Percentiles rank a stretch among this genome's conserved stretches.
These are phyloP conservation scores for Halichoeres trimaculatus DNA, from an alignment of 2,113 vertebrate genomes.

Conservation along the genomic window DNA sequence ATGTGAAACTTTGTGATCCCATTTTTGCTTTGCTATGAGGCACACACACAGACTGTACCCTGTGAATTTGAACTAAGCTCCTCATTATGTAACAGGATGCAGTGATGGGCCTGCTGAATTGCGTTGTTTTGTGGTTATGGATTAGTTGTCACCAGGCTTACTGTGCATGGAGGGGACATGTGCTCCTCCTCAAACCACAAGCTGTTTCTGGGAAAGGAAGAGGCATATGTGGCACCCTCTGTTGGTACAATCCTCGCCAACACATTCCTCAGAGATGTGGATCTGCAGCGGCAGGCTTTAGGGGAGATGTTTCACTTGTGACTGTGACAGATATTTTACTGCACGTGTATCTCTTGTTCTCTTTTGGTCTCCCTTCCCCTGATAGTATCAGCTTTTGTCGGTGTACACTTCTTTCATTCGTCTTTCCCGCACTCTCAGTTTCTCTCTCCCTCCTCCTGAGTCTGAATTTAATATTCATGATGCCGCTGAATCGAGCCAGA, in stretches of 20 bases:
- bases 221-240: slow-evolving; percentile 59
- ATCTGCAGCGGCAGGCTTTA: slow-evolving; percentile 34
- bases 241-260: slow-evolving; percentile 40
- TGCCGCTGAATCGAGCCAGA: slow-evolving; percentile 22
- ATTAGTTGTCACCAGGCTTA: slow-evolving; percentile 52
- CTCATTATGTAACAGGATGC: slow-evolving; percentile 53
- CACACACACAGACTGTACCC: not conserved
- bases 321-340: slow-evolving; percentile 25
- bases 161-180: slow-evolving; percentile 36
- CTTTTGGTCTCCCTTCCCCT: slow-evolving; percentile 15
- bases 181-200: slow-evolving; percentile 46
- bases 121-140: slow-evolving; percentile 45
- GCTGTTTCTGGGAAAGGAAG: slow-evolving; percentile 52
- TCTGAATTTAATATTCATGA: slow-evolving; percentile 68
- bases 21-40: not conserved
- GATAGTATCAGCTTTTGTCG: slow-evolving; percentile 24
- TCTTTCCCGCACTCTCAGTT: slow-evolving; percentile 1
- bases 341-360: slow-evolving; percentile 8
- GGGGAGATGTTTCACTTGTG: slow-evolving; percentile 10
- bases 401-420: not conserved
- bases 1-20: not conserved
- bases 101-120: not conserved
- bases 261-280: slow-evolving; percentile 43
- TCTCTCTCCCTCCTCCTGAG: slow-evolving; percentile 22
- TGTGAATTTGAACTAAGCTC: slow-evolving; percentile 29